Percentiles rank a stretch among this genome's conserved stretches.
These are phyloP conservation scores for Pomatostomus ruficeps DNA, from an alignment of 2,113 vertebrate species.

Conservation along the genomic window DNA sequence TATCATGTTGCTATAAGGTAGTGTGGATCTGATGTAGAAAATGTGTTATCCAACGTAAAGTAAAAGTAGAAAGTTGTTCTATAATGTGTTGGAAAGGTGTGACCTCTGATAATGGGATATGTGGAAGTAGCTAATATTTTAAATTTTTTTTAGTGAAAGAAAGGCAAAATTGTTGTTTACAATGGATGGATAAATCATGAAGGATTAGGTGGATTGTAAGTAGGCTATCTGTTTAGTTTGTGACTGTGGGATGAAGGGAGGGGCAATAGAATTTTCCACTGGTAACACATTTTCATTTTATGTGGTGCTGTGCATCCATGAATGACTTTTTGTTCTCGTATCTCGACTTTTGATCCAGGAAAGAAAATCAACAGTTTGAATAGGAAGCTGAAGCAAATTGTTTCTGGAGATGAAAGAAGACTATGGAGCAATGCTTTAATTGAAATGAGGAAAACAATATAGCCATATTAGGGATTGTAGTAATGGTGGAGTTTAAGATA, in stretches of 20 bases:
- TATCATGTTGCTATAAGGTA: rapidly evolving
- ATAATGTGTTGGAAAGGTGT: neutral
- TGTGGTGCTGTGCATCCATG: neutral
- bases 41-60: neutral
- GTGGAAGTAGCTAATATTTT: neutral
- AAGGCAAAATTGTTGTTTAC: neutral
- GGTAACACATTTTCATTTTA: neutral
- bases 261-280: neutral
- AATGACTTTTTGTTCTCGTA: neutral
- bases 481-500: neutral
- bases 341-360: neutral
- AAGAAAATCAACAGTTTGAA: neutral
- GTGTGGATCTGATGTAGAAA: neutral
- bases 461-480: neutral
- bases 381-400: neutral
- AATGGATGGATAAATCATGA: neutral
- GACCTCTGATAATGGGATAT: neutral
- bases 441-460: neutral
- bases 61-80: neutral
- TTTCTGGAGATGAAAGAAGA: neutral
- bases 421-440: neutral
- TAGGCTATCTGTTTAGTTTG: neutral
- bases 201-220: neutral
- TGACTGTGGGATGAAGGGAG: neutral
- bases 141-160: neutral